Conservation (phyloP, 2,888 invertebrate genomes). For the Hipparchia sbordonii region DNA sequence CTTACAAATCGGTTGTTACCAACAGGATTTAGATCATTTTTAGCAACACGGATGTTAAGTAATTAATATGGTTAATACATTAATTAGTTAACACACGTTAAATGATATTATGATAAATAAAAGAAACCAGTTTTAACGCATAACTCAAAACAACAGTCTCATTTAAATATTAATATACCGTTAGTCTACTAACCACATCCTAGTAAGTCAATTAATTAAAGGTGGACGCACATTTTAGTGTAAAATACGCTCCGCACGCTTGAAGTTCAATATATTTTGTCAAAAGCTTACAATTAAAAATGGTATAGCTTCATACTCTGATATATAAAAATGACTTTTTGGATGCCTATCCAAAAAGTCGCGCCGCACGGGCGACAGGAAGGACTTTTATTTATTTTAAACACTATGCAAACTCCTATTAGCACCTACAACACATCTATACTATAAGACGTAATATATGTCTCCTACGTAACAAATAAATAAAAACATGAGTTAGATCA, state of each 20-base stretch:
- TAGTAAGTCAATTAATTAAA: constrained; percentile 15
- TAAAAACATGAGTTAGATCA: no score
- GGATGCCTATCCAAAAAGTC: no score
- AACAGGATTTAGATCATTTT: constrained; percentile 2
- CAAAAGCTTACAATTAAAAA: no score
- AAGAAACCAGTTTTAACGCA: constrained; percentile 7
- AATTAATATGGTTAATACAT: not conserved
- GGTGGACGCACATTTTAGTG: not conserved
- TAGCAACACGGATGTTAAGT: not conserved
- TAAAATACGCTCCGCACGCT: no score
- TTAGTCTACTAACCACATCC: constrained; percentile 20
- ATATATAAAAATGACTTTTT: no score
- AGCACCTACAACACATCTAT: no score
- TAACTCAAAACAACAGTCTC: constrained; percentile 12
- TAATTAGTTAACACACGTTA: constrained; percentile 7
- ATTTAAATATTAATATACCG: constrained; percentile 18
- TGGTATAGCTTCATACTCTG: no score
- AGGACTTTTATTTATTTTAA: not conserved
- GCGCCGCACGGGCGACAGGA: not conserved
- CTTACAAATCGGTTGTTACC: not conserved
- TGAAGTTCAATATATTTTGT: no score
- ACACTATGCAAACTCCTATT: not conserved
- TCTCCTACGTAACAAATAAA: no score
- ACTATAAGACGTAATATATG: no score
- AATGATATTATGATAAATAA: constrained; percentile 3